Base-by-base conservation (phyloP, 2,888 invertebrate species). In the Parnassius orleans region DNA sequence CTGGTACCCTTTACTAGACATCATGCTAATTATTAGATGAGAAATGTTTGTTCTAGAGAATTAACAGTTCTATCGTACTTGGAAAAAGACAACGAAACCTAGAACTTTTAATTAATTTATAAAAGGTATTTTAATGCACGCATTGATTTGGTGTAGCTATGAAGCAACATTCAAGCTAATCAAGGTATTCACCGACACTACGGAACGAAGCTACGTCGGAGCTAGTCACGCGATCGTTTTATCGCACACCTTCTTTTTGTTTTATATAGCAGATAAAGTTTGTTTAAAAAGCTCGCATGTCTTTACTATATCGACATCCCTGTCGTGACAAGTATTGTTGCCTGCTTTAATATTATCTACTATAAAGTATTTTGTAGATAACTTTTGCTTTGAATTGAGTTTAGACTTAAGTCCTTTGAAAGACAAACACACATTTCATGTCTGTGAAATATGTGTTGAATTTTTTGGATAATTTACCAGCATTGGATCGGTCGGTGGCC, bases 241-340 rank as follows among this genome's bases (percentile, higher is more conserved):
- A 90, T 87, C 87, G 86, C 83, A 87, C 88, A 87, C 89, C 87
- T 87, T 87, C 80, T 86, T 86, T 86, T 80, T 80, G 83, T 86
- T 88, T 89, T 88, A 87, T 86, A 83, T 82, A 82, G 68, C 81
- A 82, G 84, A 87, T 87, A 90, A 87, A 87, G 81, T 86, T 86
- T 83, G 83, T 87, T 88, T 88, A 87, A 88, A 89, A 90, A 87
- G 83, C 81, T 90, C 77, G 90, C 90, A 89, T 88, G 90, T 84
- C 84, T 84, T 77, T 76, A 78, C 80, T 79, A 83, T 84, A 89
- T 89, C 74, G 85, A 79, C 79, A 82, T 80, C 80, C 83, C 83
- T 81, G 80, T 85, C 83, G 83, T 87, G 86, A 84, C 85, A 80
- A 87, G 86, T 84, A 82, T 83, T 80, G 81, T 84, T 81, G 82